Base-by-base conservation (phyloP, 2,797 vertebrate species). In the Calcarius lapponicus region DNA sequence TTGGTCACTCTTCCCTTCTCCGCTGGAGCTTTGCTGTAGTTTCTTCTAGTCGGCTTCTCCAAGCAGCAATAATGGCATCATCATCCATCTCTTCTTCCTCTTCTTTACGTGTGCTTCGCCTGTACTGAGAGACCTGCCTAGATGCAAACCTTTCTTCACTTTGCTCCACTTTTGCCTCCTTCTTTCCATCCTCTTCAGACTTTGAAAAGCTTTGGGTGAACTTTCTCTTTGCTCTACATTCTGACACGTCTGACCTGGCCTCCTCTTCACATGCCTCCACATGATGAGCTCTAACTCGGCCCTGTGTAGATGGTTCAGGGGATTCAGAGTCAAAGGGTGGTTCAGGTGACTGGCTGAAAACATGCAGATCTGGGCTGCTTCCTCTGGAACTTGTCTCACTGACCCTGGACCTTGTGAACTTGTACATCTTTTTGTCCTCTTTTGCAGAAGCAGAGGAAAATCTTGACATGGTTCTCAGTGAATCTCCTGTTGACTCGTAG, bases 1-100 rank as follows among this genome's bases (percentile, higher is more conserved):
- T 45, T 95, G 92, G 91, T 96, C 94, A 98, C 51, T 98, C 97
- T 75, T 98, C 97, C 85, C 95, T 97, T 74, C 94, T 73, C 64
- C 82, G 97, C n/a, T 96, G 97, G 50, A 98, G 93, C 84, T 98
- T 98, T 58, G 98, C 96, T 72, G 98, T 98, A 2, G 97, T 98
- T 65, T 98, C 98, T 91, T 99, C 98, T 80, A 98, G 98, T 79
- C 98, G 98, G 25, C 95, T 98, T 92, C 98, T 98, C 99, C 99
- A 99, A 7, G 99, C 98, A 9, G 96, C 95, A 3, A 99, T 98
- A 82, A 99, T 97, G 76, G 99, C 99, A 72, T 99, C 99, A 10
- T 99, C 98, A 19, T 98, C 98, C 36, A 97, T 97, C 86, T 99
- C 98, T 86, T 99, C 98, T 3, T 98, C 98, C 1, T 98, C 98